phyloP scores from a whole-genome alignment of 1,140 invertebrate species.

The Scylla paramamosain region DNA sequence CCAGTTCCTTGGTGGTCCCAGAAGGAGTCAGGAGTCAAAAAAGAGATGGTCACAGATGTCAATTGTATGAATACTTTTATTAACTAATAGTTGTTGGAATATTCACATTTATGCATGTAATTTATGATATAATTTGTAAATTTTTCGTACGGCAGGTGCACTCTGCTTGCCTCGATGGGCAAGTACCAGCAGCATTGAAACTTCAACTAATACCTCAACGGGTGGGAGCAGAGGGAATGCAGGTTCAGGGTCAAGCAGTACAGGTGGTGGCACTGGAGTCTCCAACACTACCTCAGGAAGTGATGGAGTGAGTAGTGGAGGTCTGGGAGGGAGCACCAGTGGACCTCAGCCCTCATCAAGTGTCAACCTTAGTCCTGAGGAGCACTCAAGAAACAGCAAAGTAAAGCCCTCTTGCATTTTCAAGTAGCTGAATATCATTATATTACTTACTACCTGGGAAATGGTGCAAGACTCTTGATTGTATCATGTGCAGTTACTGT shows the following conservation, averaged over 20 bases:
- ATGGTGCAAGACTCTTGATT: too few species aligned
- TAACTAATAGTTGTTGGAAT: too few species aligned
- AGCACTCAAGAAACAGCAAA: slow-evolving; percentile 75
- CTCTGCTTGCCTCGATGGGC: slow-evolving; percentile 92
- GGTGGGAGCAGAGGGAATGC: slow-evolving; percentile 46
- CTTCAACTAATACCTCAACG: slow-evolving; percentile 80
- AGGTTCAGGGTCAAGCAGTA: slow-evolving; percentile 5
- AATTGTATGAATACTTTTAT: too few species aligned
- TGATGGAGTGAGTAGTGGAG: slow-evolving; percentile 53
- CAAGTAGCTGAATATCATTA: too few species aligned
- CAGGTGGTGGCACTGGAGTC: slow-evolving; percentile 22
- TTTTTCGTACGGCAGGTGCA: slow-evolving; percentile 83
- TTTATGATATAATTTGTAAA: too few species aligned
- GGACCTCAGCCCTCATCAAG: slow-evolving; percentile 72
- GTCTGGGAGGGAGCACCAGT: slow-evolving; percentile 39
- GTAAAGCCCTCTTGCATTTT: slow-evolving; percentile 44
- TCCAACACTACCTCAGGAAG: slow-evolving; percentile 34
- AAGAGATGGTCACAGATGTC: too few species aligned
- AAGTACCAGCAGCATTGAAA: slow-evolving; percentile 86
- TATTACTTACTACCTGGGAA: too few species aligned
- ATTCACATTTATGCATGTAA: too few species aligned
- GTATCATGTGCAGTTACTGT: too few species aligned
- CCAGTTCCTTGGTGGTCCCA: too few species aligned
- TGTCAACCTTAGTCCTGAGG: slow-evolving; percentile 73
- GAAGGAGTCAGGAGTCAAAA: too few species aligned